phyloP scores from a whole-genome alignment of 2,888 invertebrate genomes.

The Sabatieria punctata region DNA sequence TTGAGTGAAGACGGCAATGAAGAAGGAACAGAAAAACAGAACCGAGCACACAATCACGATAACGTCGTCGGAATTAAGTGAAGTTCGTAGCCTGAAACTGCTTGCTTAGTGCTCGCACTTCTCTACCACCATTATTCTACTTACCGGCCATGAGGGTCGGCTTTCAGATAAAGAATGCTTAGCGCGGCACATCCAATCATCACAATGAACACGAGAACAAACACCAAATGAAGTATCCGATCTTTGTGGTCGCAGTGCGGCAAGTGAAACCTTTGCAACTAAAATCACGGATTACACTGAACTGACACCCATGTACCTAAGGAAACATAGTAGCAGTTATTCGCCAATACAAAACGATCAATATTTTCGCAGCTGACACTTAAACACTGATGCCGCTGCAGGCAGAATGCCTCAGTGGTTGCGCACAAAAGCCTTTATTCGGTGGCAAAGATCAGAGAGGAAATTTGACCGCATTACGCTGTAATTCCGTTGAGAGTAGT shows the following conservation, averaged over 20 bases:
- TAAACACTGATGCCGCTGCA: too few relatives aligned
- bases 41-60: constrained; percentile 40
- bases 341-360: too few relatives aligned
- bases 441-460: too few relatives aligned
- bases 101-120: too few relatives aligned
- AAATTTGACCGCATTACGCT: too few relatives aligned
- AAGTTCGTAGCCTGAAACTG: constrained; percentile 3
- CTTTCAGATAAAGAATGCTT: constrained; percentile 15
- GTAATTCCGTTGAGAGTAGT: too few relatives aligned
- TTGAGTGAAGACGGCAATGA: constrained; percentile 40
- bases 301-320: not conserved
- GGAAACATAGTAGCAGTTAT: too few relatives aligned
- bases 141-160: not conserved
- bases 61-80: constrained; percentile 32
- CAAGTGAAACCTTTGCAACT: constrained; percentile 37
- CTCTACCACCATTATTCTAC: too few relatives aligned
- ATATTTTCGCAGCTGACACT: too few relatives aligned
- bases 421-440: too few relatives aligned
- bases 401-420: too few relatives aligned
- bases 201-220: constrained; percentile 36
- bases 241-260: constrained; percentile 37
- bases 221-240: constrained; percentile 38
- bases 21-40: constrained; percentile 42
- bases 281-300: constrained; percentile 13
- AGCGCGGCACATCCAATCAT: constrained; percentile 34